A percentile compares a stretch with the other conserved stretches of the same genome.
phyloP scores from a whole-genome alignment of 2,888 invertebrate species.

The Himalopsyche kuldschensis region DNA sequence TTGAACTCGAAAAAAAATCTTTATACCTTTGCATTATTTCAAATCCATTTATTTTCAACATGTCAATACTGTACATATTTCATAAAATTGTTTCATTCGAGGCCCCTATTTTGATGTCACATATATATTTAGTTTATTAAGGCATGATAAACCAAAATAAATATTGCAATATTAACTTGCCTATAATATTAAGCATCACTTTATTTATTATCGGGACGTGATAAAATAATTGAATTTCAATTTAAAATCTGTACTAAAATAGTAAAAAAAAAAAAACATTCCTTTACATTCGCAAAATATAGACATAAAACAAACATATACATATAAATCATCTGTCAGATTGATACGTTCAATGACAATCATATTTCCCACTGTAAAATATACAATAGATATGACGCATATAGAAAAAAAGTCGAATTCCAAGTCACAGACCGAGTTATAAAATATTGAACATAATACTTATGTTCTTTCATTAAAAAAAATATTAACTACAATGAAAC shows the following conservation, averaged over 20 bases:
- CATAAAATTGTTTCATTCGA: constrained; percentile 5
- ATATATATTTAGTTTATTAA: not conserved
- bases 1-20: constrained; percentile 14
- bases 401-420: not conserved
- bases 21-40: constrained; percentile 15
- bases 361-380: not conserved
- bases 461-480: not conserved
- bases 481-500: not conserved
- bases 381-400: not conserved
- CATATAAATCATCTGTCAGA: not conserved
- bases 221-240: not conserved
- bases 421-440: not conserved
- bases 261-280: constrained; percentile 18
- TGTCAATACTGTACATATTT: constrained; percentile 18
- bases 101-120: not conserved
- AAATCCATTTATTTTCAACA: constrained; percentile 14
- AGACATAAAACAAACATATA: constrained; percentile 19
- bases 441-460: not conserved
- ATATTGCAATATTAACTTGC: not conserved
- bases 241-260: constrained; percentile 7
- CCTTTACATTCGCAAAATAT: constrained; percentile 14
- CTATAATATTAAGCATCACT: not conserved
- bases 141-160: not conserved
- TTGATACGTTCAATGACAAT: too few relatives aligned
- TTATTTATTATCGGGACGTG: not conserved